Evolutionary conservation across 2,113 vertebrate genomes (phyloP), one percentile per base, ranked within the genome.

Genomic region (Ictalurus furcatus): DNA sequence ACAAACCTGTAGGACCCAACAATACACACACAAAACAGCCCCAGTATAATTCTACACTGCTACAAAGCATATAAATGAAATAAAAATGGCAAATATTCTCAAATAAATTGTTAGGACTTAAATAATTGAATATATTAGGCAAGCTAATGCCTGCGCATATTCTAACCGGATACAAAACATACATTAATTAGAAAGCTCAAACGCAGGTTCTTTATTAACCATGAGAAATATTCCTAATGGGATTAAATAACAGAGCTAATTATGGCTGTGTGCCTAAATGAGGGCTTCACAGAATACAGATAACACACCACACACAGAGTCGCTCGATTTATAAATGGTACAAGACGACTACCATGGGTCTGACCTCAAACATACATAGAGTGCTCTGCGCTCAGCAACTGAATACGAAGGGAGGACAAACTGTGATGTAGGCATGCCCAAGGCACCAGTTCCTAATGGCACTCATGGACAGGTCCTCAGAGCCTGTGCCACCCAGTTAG

Each of bases 1-100:
- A 97, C 89, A 98, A 92, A 73, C 97, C 97, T 98, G 81, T 25
- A 88, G 21, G 52, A 44, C 65, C 48, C 48, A 52, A 89, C 37
- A 87, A 21, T 52, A 86, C 40, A 82, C 84, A 86, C n/a, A 71
- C 9, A 61, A 16, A 9, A 23, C 14, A 37, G 56, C 21, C 17
- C 40, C 21, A 2, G 28, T 61, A 67, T 63, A 23, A 54, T 37
- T 48, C 23, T 3, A 52, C 11, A 80, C 34, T 14, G 6, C 37
- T 23, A 13, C 8, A 87, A 56, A 40, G 61, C 78, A 21, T 12
- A 16, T 28, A 88, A 58, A 23, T 12, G 19, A 87, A 59, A 23
- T 13, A 37, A 34, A 82, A 82, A 30, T 2, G 3, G 14, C 0
- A n/a, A 69, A 30, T 17, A 6, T 69, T 69, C 30, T 63, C 25